Percentiles rank a stretch among this genome's conserved stretches.
phyloP scores from a whole-genome alignment of 1,140 invertebrate species.

The Linepithema humile region DNA sequence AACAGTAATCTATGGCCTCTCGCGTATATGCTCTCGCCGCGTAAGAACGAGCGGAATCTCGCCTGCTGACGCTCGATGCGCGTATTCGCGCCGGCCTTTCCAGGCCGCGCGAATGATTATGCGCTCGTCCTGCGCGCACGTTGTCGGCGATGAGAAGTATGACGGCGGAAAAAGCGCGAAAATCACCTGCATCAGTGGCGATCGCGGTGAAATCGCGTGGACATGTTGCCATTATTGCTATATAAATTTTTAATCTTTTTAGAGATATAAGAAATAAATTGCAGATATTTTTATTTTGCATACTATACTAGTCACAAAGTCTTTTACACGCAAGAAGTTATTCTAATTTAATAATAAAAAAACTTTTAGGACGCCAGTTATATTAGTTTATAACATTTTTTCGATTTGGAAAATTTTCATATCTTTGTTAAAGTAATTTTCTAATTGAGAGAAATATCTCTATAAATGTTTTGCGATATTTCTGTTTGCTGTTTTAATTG shows the following conservation, averaged over 20 bases:
- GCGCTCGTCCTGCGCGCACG: neutral
- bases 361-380: neutral
- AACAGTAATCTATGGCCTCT: conserved; percentile 69
- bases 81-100: conserved; percentile 33
- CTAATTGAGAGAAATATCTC: neutral
- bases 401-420: neutral
- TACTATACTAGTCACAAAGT: no score
- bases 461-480: neutral
- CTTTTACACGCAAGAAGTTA: neutral
- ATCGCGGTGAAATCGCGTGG: conserved; percentile 7
- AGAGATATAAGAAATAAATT: neutral
- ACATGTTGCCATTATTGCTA: neutral
- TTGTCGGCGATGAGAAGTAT: no score
- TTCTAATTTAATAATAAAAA: neutral
- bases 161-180: neutral
- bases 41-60: conserved; percentile 63
- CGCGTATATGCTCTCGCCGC: conserved; percentile 48
- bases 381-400: neutral
- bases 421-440: neutral
- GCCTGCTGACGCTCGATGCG: conserved; percentile 8
- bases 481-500: no score
- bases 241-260: neutral
- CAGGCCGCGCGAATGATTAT: conserved; percentile 39
- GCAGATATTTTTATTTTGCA: neutral
- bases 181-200: neutral